These are phyloP conservation scores for Heliconius hermathena DNA, from an alignment of 1,140 invertebrate genomes.

Conservation along the genomic window DNA sequence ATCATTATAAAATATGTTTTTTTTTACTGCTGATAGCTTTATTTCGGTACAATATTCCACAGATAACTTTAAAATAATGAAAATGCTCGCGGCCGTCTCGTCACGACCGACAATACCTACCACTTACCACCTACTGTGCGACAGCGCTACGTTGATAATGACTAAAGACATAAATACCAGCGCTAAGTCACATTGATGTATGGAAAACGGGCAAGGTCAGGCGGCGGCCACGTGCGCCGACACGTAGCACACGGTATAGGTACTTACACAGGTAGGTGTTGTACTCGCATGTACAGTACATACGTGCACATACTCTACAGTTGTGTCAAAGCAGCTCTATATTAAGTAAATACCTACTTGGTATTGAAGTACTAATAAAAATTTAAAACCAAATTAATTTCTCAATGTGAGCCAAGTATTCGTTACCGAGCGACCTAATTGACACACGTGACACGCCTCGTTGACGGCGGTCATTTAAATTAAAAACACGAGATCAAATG, in stretches of 20 bases:
- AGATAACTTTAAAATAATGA: too few species aligned
- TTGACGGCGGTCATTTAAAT: background rate
- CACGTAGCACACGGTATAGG: too few species aligned
- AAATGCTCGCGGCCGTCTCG: too few species aligned
- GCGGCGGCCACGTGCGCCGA: background rate
- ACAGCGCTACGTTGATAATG: background rate
- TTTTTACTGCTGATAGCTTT: too few species aligned
- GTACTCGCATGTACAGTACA: too few species aligned
- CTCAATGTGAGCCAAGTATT: background rate
- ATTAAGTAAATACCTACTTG: background rate
- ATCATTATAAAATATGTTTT: too few species aligned
- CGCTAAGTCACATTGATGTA: background rate
- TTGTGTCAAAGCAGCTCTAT: too few species aligned
- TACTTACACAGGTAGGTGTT: too few species aligned
- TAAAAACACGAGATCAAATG: background rate
- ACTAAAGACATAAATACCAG: background rate
- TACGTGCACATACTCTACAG: too few species aligned
- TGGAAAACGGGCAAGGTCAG: background rate
- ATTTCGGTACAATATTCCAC: too few species aligned
- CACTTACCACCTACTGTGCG: background rate
- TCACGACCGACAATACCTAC: background rate
- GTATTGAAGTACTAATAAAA: background rate
- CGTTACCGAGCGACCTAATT: background rate
- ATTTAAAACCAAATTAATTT: constrained; percentile 4
- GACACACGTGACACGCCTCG: background rate